Evolutionary conservation across 2,888 invertebrate genomes (phyloP).

Genomic region (Lamellibrachia columna): DNA sequence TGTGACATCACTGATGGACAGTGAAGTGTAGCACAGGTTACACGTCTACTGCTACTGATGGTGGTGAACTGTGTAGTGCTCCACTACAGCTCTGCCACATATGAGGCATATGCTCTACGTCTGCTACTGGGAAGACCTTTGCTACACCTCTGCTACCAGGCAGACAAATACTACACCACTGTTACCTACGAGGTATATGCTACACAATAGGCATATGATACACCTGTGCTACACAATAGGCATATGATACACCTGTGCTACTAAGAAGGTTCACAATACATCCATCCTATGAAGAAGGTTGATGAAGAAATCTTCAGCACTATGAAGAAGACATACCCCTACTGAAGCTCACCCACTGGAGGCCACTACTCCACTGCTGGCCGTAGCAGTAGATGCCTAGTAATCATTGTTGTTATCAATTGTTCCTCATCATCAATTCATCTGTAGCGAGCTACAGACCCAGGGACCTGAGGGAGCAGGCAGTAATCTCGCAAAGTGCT

Average conservation of each 20-base stretch:
- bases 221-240: too few relatives aligned
- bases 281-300: too few relatives aligned
- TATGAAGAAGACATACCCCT: neutral
- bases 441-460: neutral
- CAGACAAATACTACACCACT: too few relatives aligned
- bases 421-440: neutral
- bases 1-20: neutral
- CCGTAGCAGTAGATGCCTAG: neutral
- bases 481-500: constrained; percentile 10
- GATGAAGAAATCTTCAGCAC: too few relatives aligned
- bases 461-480: neutral
- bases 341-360: neutral
- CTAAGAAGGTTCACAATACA: too few relatives aligned
- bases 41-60: too few relatives aligned
- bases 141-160: too few relatives aligned
- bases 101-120: neutral
- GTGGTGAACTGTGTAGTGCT: neutral
- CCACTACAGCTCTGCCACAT: neutral
- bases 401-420: constrained; percentile 1
- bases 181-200: too few relatives aligned
- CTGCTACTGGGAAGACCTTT: neutral
- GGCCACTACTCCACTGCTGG: neutral
- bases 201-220: too few relatives aligned
- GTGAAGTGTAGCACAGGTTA: neutral
- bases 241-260: too few relatives aligned